phyloP scores from a whole-genome alignment of 1,140 invertebrate genomes.

The Halesus radiatus region DNA sequence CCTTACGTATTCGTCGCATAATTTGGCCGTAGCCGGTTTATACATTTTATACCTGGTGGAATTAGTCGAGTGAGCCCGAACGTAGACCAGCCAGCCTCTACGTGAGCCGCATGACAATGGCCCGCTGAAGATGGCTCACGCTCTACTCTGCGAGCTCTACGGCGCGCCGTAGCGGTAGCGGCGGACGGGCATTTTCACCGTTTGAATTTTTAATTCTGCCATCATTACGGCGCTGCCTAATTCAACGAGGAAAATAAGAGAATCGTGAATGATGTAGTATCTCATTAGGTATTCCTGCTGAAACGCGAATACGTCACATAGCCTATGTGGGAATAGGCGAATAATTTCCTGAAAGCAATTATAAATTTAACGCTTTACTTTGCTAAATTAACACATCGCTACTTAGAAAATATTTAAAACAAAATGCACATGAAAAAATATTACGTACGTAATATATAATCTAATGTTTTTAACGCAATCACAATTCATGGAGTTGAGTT shows the following conservation, averaged over 20 bases:
- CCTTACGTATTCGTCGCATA: conserved; percentile 47
- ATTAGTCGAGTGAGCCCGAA: conserved; percentile 38
- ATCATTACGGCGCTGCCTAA: not conserved
- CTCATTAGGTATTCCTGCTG: too few species aligned
- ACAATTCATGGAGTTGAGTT: too few species aligned
- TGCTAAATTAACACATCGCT: too few species aligned
- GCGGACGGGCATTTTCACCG: not conserved
- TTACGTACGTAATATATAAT: too few species aligned
- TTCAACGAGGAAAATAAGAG: not conserved
- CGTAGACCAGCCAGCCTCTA: not conserved
- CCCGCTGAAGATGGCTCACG: not conserved
- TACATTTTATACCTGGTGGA: conserved; percentile 29
- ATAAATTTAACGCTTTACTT: too few species aligned
- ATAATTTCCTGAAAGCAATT: too few species aligned
- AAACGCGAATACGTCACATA: too few species aligned
- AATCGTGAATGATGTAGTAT: too few species aligned
- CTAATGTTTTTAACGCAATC: too few species aligned
- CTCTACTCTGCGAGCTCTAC: not conserved
- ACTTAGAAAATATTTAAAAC: too few species aligned
- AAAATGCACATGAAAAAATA: too few species aligned
- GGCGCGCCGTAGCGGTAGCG: conserved; percentile 5
- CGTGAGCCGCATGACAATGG: conserved; percentile 30
- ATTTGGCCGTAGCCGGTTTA: conserved; percentile 1
- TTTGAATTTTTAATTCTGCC: conserved; percentile 28
- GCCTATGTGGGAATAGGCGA: too few species aligned